Percentiles rank a stretch among this genome's conserved stretches.
phyloP scores from a whole-genome alignment of 2,113 vertebrate genomes.

The Tupaia tana region DNA sequence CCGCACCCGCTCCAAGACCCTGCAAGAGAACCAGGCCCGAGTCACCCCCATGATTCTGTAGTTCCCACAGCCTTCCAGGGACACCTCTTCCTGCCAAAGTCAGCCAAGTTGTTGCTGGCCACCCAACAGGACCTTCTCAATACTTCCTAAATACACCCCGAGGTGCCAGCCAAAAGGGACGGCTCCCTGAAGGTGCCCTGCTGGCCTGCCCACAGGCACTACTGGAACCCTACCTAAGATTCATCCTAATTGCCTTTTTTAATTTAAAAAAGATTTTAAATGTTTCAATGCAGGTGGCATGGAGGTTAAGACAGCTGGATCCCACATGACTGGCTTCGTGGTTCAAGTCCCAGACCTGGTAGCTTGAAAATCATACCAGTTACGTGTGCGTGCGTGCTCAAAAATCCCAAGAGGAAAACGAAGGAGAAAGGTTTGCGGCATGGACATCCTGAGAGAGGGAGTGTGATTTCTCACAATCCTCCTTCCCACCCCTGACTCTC shows the following conservation, averaged over 20 bases:
- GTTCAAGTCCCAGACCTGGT: too few species aligned
- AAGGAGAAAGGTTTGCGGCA: too few species aligned
- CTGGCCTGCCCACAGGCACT: neutral
- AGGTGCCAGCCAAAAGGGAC: neutral
- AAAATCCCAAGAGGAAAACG: too few species aligned
- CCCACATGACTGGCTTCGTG: too few species aligned
- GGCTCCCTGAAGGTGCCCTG: neutral
- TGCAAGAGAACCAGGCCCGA: neutral
- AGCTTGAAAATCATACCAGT: too few species aligned
- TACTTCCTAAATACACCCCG: constrained; percentile 5
- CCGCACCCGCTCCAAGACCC: neutral
- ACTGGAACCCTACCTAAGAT: neutral
- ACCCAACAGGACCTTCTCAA: neutral
- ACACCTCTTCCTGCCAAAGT: constrained; percentile 1
- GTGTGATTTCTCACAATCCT: too few species aligned
- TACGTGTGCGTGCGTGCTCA: too few species aligned
- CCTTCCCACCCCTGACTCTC: too few species aligned
- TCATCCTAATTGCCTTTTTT: neutral
- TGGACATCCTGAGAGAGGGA: too few species aligned
- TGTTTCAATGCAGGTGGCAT: too few species aligned
- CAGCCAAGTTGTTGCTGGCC: neutral
- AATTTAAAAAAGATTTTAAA: too few species aligned
- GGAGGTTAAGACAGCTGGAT: too few species aligned
- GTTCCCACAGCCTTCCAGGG: neutral
- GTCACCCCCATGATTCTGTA: neutral